A percentile compares a stretch with the other conserved stretches of the same genome.
Evolutionary conservation across 2,113 vertebrate genomes (phyloP).

Genomic region (Nyctereutes procyonoides): DNA sequence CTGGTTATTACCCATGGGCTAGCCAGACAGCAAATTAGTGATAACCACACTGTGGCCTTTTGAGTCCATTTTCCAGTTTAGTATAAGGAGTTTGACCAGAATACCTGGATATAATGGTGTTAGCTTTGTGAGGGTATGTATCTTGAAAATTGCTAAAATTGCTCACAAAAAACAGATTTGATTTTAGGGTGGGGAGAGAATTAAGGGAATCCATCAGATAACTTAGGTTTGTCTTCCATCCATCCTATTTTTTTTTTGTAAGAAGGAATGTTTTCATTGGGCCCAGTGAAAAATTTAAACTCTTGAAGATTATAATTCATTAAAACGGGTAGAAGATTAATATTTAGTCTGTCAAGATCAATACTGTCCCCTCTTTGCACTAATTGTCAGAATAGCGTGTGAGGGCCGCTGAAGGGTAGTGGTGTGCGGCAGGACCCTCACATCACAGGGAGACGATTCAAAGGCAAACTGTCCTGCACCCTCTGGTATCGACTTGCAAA

Average conservation of each 20-base stretch:
- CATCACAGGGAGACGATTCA: conserved; percentile 96
- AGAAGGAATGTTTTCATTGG: conserved; percentile 67
- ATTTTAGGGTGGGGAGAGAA: neutral
- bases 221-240: conserved; percentile 32
- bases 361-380: conserved; percentile 91
- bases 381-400: conserved; percentile 96
- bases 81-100: conserved; percentile 8
- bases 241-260: conserved; percentile 46
- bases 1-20: neutral
- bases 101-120: neutral
- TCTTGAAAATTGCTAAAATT: conserved; percentile 38
- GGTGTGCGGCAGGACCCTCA: conserved; percentile 92
- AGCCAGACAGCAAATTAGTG: neutral
- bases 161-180: conserved; percentile 34
- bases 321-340: conserved; percentile 93
- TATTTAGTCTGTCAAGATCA: conserved; percentile 94
- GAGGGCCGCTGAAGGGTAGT: conserved; percentile 90
- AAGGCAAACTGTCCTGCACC: conserved; percentile 96
- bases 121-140: neutral
- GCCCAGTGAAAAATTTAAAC: conserved; percentile 88
- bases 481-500: conserved; percentile 98
- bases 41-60: neutral
- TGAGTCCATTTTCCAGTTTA: conserved; percentile 14
- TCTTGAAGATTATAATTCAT: conserved; percentile 93
- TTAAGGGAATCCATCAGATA: conserved; percentile 56